These are phyloP conservation scores for Metalampra italica DNA, from an alignment of 2,888 invertebrate genomes.

Conservation along the genomic window DNA sequence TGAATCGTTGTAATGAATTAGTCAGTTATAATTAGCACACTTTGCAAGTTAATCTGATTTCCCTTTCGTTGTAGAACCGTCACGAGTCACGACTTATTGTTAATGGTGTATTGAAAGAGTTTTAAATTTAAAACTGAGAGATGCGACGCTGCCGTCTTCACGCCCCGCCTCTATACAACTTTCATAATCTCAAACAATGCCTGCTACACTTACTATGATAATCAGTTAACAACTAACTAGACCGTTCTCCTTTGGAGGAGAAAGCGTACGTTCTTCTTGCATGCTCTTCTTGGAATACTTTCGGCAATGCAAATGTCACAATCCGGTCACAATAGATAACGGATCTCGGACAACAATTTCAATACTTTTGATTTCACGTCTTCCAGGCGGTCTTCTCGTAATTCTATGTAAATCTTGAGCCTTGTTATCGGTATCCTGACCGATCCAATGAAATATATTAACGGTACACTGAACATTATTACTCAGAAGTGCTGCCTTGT, in stretches of 20 bases:
- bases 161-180: slow-evolving; percentile 36
- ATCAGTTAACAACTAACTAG: slow-evolving; percentile 63
- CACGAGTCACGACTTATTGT: slow-evolving; percentile 16
- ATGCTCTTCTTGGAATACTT: slow-evolving; percentile 67
- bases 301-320: slow-evolving; percentile 65
- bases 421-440: slow-evolving; percentile 14
- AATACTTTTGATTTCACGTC: slow-evolving; percentile 53
- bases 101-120: slow-evolving; percentile 19
- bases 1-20: slow-evolving; percentile 9
- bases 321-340: slow-evolving; percentile 70
- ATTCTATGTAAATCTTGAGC: slow-evolving; percentile 19
- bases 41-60: slow-evolving; percentile 20
- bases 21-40: slow-evolving; percentile 13
- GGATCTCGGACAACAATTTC: slow-evolving; percentile 47
- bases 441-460: slow-evolving; percentile 19
- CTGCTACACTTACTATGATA: slow-evolving; percentile 66
- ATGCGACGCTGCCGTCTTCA: neutral
- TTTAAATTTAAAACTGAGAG: slow-evolving; percentile 17
- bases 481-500: neutral
- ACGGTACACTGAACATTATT: slow-evolving; percentile 13
- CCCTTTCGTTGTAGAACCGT: slow-evolving; percentile 20
- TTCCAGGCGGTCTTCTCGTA: slow-evolving; percentile 23
- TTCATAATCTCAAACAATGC: slow-evolving; percentile 61
- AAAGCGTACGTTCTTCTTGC: slow-evolving; percentile 58
- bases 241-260: slow-evolving; percentile 64